Conservation (phyloP, 2,888 invertebrate species). For the Nipponacmea schrenckii region DNA sequence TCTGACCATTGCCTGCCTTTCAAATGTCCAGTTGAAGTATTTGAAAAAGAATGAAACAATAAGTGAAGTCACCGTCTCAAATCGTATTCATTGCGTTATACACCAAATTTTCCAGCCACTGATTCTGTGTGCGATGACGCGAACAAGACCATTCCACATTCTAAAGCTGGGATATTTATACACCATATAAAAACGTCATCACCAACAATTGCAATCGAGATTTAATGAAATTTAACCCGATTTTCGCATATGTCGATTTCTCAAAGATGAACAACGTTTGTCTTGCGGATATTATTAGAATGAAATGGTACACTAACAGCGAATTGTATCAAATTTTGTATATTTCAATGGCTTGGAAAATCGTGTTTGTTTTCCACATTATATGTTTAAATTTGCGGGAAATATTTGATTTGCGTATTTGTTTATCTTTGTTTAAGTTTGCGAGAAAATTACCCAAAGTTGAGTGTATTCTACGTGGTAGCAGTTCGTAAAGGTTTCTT, state of each 20-base stretch:
- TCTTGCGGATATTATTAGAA: too few relatives aligned
- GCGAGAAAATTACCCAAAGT: too few relatives aligned
- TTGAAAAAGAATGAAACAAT: constrained; percentile 1
- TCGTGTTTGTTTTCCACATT: too few relatives aligned
- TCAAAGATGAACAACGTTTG: not conserved
- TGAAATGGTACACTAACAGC: too few relatives aligned
- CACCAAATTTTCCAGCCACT: not conserved
- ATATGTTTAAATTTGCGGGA: too few relatives aligned
- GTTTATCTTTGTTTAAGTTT: too few relatives aligned
- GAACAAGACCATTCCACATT: not conserved
- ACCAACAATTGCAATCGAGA: not conserved
- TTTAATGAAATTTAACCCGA: constrained; percentile 4
- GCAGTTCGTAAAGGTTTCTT: too few relatives aligned
- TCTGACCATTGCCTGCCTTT: not conserved
- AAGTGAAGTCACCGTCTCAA: constrained; percentile 6
- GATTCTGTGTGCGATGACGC: not conserved
- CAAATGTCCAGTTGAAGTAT: constrained; percentile 2
- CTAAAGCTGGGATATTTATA: not conserved
- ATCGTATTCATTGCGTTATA: not conserved
- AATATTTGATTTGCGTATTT: too few relatives aligned
- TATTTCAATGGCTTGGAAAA: too few relatives aligned
- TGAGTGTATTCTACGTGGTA: too few relatives aligned
- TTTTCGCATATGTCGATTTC: constrained; percentile 6
- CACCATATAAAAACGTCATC: not conserved
- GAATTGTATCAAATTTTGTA: too few relatives aligned